These are phyloP conservation scores for Disparrhopalites patrizii DNA, from an alignment of 2,888 invertebrate species.

Conservation along the genomic window DNA sequence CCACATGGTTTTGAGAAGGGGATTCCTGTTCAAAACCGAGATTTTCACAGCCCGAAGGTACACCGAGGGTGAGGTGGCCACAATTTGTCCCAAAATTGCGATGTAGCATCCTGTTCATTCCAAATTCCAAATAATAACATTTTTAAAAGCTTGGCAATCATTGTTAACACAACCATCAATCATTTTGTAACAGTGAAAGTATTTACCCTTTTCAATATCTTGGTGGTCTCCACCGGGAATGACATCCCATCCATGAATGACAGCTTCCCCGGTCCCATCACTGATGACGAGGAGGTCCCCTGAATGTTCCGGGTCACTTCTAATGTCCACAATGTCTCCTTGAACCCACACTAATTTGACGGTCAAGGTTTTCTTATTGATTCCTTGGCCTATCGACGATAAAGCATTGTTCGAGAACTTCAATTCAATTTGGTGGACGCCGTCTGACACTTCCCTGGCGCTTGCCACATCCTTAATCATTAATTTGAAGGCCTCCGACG, in stretches of 20 bases:
- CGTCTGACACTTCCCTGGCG: constrained; percentile 10
- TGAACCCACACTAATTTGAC: constrained; percentile 37
- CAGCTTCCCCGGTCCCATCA: constrained; percentile 30
- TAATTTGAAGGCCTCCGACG: constrained; percentile 32
- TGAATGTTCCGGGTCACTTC: background rate
- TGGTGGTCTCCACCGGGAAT: constrained; percentile 35
- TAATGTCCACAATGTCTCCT: constrained; percentile 27
- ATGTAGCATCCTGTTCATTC: constrained; percentile 27
- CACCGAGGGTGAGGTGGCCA: constrained; percentile 8
- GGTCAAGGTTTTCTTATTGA: background rate
- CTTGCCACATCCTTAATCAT: constrained; percentile 28
- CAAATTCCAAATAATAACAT: background rate
- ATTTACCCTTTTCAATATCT: constrained; percentile 27
- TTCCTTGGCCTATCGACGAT: background rate
- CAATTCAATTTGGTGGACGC: constrained; percentile 17
- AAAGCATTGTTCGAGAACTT: too few species aligned
- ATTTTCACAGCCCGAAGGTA: constrained; percentile 32
- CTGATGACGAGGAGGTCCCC: constrained; percentile 7
- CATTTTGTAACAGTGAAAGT: too few species aligned
- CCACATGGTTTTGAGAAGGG: constrained; percentile 31
- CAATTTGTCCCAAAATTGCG: constrained; percentile 34
- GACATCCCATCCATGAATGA: constrained; percentile 16
- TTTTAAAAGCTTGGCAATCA: background rate
- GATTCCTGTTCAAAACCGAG: constrained; percentile 26
- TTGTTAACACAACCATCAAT: too few species aligned